Evolutionary conservation across 1,140 invertebrate genomes (phyloP), one percentile per base, ranked within the genome.

Genomic region (Drosophila pectinifera): DNA sequence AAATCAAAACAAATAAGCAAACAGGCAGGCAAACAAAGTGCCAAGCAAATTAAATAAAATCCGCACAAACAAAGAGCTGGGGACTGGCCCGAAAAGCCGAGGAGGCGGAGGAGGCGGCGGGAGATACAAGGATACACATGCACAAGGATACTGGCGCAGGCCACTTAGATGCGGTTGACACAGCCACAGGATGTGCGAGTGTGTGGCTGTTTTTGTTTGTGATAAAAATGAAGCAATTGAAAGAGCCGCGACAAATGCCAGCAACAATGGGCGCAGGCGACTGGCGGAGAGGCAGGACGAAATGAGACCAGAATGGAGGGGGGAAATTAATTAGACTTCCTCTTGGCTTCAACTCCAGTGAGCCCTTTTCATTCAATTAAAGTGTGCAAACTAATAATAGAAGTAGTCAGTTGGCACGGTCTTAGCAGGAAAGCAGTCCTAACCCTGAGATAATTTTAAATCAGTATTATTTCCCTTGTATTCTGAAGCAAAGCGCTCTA

Each of bases 1-100:
- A 84, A 84, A 79, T 84, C 80, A 80, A 83, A 83, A 84, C 80
- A 83, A 83, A 83, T 83, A 79, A 65, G 80, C 75, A 83, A 84
- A 80, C 76, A 84, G 51, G 80, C 75, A 56, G 51, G 48, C 70
- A 83, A 75, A 78, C 80, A 83, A 83, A 83, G 64, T 83, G 74
- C 80, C 61, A 65, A 84, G 80, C 61, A 84, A 84, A 84, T 84
- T 84, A 80, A 84, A 84, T 84, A 80, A 84, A 84, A 76, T 80
- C 46, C 55, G 61, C 64, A 63, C 51, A 57, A 53, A 80, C 70
- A 70, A 61, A 68, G 34, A 57, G 42, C 56, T 73, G 67, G 14
- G 26, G 67, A 46, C 64, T 24, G 67, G 54, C 41, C 31, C 62
- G 18, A 54, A 67, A 43, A 42, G 11, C n/a, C n/a, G n/a, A n/a